Percentiles rank a stretch among this genome's conserved stretches.
phyloP scores from a whole-genome alignment of 53 echinoderm and acorn worm genomes.

The Arbacia lixula region DNA sequence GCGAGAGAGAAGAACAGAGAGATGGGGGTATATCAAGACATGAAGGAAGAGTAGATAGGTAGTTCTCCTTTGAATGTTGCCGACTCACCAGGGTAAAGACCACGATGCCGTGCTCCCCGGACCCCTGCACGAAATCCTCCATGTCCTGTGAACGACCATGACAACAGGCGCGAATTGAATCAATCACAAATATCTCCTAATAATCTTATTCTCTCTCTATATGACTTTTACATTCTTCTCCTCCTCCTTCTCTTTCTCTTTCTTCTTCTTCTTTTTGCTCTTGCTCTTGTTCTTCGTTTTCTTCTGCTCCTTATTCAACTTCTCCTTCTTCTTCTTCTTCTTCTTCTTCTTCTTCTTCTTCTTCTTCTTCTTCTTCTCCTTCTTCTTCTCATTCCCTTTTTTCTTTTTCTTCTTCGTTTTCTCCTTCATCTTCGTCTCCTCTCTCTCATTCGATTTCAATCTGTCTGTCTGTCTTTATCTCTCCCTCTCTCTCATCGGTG shows the following conservation, averaged over 20 bases:
- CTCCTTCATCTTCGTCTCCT: not conserved
- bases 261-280: not conserved
- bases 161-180: no score
- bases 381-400: conserved; percentile 17
- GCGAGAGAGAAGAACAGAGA: no score
- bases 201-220: no score
- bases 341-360: conserved; percentile 31
- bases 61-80: no score
- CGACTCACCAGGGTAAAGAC: conserved; percentile 39
- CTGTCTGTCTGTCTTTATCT: no score
- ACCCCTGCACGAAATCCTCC: conserved; percentile 36
- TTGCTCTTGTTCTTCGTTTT: not conserved
- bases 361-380: conserved; percentile 31
- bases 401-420: conserved; percentile 8
- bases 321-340: conserved; percentile 31
- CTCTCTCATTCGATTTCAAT: not conserved
- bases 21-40: no score
- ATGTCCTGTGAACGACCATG: conserved; percentile 23
- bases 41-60: no score
- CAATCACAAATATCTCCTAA: no score
- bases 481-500: no score
- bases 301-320: no score
- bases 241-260: no score
- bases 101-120: conserved; percentile 26
- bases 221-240: no score